These are phyloP conservation scores for Dryococelus australis DNA, from an alignment of 2,888 invertebrate species.

Conservation along the genomic window DNA sequence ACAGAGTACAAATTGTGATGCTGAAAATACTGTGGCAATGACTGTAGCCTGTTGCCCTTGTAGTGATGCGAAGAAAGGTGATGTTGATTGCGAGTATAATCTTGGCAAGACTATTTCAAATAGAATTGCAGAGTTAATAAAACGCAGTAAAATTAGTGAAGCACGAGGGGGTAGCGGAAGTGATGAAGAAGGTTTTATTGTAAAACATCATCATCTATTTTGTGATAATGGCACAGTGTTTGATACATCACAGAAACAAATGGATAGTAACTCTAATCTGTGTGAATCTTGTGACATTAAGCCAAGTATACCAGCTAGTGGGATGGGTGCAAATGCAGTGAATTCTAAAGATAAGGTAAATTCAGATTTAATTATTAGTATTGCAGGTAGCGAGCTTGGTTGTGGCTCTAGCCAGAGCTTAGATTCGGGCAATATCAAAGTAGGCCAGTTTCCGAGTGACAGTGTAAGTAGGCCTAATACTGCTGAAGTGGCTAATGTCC, in stretches of 20 bases:
- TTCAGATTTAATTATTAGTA: background rate
- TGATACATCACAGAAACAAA: slow-evolving; percentile 23
- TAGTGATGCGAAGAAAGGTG: background rate
- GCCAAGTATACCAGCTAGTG: background rate
- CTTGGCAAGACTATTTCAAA: slow-evolving; percentile 39
- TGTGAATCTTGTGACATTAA: slow-evolving; percentile 30
- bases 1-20: background rate
- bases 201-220: background rate
- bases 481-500: background rate
- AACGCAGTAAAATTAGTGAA: slow-evolving; percentile 34
- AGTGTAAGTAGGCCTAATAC: background rate
- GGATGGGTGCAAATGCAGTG: background rate
- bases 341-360: background rate
- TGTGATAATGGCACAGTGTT: background rate
- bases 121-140: slow-evolving; percentile 38
- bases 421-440: background rate
- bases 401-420: background rate
- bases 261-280: slow-evolving; percentile 35
- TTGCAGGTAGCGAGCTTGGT: background rate
- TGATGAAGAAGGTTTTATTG: background rate
- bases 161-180: background rate
- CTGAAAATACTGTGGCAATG: background rate
- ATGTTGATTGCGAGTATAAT: background rate
- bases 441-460: too few species aligned
- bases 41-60: background rate